Conservation (phyloP, 2,797 vertebrate species). For the Onychomys leucogaster region DNA sequence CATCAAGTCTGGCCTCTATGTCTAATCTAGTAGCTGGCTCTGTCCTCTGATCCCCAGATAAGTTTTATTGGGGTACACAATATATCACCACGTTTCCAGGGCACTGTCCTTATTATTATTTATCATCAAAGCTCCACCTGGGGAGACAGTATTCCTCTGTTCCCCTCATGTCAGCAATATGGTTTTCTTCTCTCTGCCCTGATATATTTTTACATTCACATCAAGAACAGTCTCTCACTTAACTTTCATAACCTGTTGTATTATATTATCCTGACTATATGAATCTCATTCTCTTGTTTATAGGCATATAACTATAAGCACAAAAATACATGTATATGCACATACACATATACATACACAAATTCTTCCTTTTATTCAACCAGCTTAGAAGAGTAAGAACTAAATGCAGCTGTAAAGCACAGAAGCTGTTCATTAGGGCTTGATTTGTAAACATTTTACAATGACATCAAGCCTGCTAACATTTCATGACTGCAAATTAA, state of each 20-base stretch:
- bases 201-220: not conserved
- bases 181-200: not conserved
- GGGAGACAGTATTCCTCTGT: not conserved
- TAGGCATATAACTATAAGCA: not conserved
- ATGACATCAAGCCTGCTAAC: slow-evolving; percentile 57
- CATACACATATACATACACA: not conserved
- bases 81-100: not conserved
- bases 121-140: not conserved
- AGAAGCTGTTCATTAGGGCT: slow-evolving; percentile 72
- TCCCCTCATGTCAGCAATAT: not conserved
- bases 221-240: not conserved
- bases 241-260: not conserved
- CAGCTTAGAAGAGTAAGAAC: slow-evolving; percentile 32
- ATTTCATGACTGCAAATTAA: slow-evolving; percentile 72
- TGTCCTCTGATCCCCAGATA: no score
- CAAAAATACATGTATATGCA: not conserved
- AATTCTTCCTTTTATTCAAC: not conserved
- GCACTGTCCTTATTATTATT: not conserved
- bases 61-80: no score
- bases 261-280: not conserved
- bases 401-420: slow-evolving; percentile 73
- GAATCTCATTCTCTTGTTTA: not conserved
- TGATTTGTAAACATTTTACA: slow-evolving; percentile 77
- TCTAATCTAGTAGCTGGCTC: no score
- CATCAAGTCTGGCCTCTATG: no score